Conservation (phyloP, 1,140 invertebrate species). For the Nomia melanderi region DNA sequence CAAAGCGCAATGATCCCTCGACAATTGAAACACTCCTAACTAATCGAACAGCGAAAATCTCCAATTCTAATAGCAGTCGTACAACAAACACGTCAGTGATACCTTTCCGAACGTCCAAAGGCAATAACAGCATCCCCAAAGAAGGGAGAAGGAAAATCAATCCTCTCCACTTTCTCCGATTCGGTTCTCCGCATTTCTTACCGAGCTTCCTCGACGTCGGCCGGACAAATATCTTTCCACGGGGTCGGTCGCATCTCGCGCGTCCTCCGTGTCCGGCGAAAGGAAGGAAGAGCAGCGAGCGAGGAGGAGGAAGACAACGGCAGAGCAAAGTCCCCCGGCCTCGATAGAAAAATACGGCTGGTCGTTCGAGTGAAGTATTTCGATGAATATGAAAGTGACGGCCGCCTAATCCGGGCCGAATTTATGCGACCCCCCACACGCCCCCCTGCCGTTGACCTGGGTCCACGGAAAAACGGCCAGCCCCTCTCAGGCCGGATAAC, state of each 20-base stretch:
- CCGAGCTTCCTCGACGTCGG: too few relatives aligned
- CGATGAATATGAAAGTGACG: conserved; percentile 77
- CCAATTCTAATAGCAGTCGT: too few relatives aligned
- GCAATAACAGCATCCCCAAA: too few relatives aligned
- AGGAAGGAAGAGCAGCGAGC: conserved; percentile 6
- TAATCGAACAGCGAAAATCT: too few relatives aligned
- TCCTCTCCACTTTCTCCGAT: too few relatives aligned
- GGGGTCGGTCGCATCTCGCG: background rate
- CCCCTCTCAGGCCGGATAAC: conserved; percentile 64
- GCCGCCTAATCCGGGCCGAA: conserved; percentile 70
- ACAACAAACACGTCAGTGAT: too few relatives aligned
- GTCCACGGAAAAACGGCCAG: conserved; percentile 39
- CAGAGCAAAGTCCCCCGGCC: conserved; percentile 20
- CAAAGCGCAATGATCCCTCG: too few relatives aligned
- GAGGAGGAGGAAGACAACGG: conserved; percentile 21
- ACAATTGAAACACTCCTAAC: too few relatives aligned
- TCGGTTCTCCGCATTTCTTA: too few relatives aligned
- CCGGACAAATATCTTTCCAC: conserved; percentile 4
- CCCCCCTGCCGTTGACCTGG: conserved; percentile 59
- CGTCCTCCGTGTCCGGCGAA: conserved; percentile 13
- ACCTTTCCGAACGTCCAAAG: too few relatives aligned
- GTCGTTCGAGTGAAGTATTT: conserved; percentile 72
- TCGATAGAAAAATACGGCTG: conserved; percentile 68
- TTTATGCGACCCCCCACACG: conserved; percentile 70
- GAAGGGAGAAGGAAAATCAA: too few relatives aligned